Conservation (phyloP, 2,797 vertebrate species). For the Enteromius paludinosus region DNA sequence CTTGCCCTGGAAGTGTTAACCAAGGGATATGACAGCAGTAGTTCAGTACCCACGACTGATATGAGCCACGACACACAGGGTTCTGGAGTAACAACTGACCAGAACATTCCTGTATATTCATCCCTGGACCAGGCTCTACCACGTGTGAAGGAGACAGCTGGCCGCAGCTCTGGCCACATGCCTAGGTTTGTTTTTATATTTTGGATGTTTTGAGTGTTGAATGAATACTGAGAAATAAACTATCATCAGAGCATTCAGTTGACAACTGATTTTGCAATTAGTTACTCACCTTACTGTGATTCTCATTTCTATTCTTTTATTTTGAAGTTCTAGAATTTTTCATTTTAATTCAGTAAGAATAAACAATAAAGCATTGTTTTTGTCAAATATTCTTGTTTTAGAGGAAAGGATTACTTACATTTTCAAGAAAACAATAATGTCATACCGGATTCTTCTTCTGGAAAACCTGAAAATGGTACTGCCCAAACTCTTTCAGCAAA, state of each 20-base stretch:
- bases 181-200: conserved; percentile 77
- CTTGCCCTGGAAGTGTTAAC: conserved; percentile 87
- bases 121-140: conserved; percentile 57
- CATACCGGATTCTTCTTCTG: neutral
- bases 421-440: conserved; percentile 67
- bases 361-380: neutral
- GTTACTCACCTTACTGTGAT: neutral
- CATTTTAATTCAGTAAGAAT: neutral
- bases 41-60: conserved; percentile 74
- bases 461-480: neutral
- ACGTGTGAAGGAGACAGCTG: conserved; percentile 68
- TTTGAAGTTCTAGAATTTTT: neutral
- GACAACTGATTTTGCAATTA: neutral
- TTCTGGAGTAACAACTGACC: conserved; percentile 57
- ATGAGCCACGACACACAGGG: conserved; percentile 62
- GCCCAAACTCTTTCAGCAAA: conserved; percentile 53
- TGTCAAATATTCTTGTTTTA: conserved; percentile 65
- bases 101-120: conserved; percentile 60
- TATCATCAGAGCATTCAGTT: neutral
- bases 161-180: conserved; percentile 71
- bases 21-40: conserved; percentile 81
- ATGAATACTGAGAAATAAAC: neutral
- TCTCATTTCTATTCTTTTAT: neutral
- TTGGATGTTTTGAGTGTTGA: neutral
- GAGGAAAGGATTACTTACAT: conserved; percentile 84